A percentile compares a stretch with the other conserved stretches of the same genome.
phyloP scores from a whole-genome alignment of 2,797 vertebrate genomes.

The Heliangelus exortis region DNA sequence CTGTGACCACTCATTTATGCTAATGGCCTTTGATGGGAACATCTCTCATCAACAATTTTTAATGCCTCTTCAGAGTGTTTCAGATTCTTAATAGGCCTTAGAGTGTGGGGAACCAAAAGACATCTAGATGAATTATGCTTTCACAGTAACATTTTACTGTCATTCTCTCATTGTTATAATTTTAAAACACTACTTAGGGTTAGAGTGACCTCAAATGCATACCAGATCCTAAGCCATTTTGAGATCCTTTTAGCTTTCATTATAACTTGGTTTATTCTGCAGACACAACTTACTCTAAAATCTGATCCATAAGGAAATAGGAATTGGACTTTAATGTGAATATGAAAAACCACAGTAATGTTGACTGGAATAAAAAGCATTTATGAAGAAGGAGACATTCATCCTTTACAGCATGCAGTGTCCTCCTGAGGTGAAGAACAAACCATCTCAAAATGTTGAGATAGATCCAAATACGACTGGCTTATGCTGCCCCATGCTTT shows the following conservation, averaged over 20 bases:
- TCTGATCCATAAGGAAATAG: neutral
- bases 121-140: constrained; percentile 17
- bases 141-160: constrained; percentile 3
- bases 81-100: constrained; percentile 26
- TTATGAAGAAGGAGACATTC: neutral
- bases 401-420: neutral
- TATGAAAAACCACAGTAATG: neutral
- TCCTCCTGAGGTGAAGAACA: neutral
- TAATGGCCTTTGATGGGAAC: constrained; percentile 52
- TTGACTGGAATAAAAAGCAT: neutral
- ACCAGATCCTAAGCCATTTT: neutral
- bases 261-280: neutral
- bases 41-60: constrained; percentile 29
- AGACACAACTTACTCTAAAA: neutral
- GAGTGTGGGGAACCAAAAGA: neutral
- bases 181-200: neutral
- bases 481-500: neutral
- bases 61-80: constrained; percentile 30
- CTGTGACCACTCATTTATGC: constrained; percentile 40
- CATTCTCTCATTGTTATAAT: neutral
- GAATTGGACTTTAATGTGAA: neutral
- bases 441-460: neutral
- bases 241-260: neutral
- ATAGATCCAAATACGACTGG: neutral
- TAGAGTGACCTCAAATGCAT: neutral